Evolutionary conservation across 2,113 vertebrate species (phyloP).

Genomic region (Datnioides undecimradiatus): DNA sequence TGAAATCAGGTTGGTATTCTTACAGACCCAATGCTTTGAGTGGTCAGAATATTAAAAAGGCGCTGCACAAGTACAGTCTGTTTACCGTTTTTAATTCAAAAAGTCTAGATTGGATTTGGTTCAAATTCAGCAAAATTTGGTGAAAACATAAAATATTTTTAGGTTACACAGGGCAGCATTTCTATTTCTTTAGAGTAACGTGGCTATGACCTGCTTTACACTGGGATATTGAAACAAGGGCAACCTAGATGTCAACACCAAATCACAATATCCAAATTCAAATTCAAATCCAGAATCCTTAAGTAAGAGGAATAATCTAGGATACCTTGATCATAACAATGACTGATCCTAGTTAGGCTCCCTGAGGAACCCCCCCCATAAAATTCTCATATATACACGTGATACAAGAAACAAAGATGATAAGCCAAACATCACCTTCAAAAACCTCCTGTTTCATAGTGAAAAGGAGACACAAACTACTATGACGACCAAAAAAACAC

Average conservation of each 20-base stretch:
- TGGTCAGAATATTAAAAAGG: too few relatives aligned
- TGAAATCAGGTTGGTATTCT: not conserved
- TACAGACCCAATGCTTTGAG: not conserved
- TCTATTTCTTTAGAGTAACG: not conserved
- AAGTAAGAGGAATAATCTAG: not conserved
- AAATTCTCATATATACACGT: not conserved
- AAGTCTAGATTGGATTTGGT: not conserved
- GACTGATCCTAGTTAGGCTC: not conserved
- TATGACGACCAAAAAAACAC: too few relatives aligned
- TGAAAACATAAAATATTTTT: not conserved
- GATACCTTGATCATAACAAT: not conserved
- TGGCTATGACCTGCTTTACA: not conserved
- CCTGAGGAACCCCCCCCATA: not conserved
- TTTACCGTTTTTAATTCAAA: not conserved
- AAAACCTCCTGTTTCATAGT: not conserved
- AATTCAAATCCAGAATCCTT: too few relatives aligned
- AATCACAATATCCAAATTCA: not conserved
- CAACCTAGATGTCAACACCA: not conserved
- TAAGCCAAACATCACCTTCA: too few relatives aligned
- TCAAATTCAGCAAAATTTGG: not conserved
- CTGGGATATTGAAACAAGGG: not conserved
- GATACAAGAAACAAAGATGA: not conserved
- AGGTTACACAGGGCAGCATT: not conserved
- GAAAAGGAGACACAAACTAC: not conserved
- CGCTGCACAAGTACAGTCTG: too few relatives aligned